These are phyloP conservation scores for Asarcornis scutulata DNA, from an alignment of 2,113 vertebrate species.

Conservation along the genomic window DNA sequence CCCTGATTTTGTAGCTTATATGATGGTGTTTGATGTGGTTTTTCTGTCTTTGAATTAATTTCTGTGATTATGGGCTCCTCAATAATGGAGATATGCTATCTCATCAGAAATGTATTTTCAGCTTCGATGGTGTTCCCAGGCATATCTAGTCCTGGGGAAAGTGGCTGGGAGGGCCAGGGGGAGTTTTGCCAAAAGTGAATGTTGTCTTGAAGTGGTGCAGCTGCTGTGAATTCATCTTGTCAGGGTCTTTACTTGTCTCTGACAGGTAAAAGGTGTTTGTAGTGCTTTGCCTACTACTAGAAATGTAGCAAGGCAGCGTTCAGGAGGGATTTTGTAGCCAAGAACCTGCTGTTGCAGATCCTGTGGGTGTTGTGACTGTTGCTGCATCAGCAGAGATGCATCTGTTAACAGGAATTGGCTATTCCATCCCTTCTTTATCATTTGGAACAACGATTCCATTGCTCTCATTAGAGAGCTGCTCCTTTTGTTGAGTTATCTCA, in stretches of 20 bases:
- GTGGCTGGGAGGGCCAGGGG: background rate
- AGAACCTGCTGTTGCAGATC: slow-evolving; percentile 44
- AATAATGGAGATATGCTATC: background rate
- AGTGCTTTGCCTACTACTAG: background rate
- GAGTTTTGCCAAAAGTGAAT: background rate
- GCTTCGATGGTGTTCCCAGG: background rate
- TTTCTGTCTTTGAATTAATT: background rate
- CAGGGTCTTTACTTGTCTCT: background rate
- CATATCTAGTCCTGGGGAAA: background rate
- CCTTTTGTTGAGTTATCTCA: slow-evolving; percentile 53
- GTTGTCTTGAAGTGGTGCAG: background rate
- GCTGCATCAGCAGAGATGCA: slow-evolving; percentile 59
- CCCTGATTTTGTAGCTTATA: background rate
- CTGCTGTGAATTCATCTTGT: background rate
- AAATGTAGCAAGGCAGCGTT: background rate
- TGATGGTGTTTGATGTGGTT: background rate
- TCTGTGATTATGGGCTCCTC: background rate
- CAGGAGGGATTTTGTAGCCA: slow-evolving; percentile 11
- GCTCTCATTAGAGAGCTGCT: slow-evolving; percentile 30
- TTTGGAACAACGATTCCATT: slow-evolving; percentile 36
- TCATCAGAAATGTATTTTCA: background rate
- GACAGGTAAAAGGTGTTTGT: background rate
- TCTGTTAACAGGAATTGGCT: slow-evolving; percentile 52
- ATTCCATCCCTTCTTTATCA: slow-evolving; percentile 20
- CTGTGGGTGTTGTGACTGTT: slow-evolving; percentile 47